These are phyloP conservation scores for Leptoteleia sp. DNA, from an alignment of 1,140 invertebrate species.

Conservation along the genomic window DNA sequence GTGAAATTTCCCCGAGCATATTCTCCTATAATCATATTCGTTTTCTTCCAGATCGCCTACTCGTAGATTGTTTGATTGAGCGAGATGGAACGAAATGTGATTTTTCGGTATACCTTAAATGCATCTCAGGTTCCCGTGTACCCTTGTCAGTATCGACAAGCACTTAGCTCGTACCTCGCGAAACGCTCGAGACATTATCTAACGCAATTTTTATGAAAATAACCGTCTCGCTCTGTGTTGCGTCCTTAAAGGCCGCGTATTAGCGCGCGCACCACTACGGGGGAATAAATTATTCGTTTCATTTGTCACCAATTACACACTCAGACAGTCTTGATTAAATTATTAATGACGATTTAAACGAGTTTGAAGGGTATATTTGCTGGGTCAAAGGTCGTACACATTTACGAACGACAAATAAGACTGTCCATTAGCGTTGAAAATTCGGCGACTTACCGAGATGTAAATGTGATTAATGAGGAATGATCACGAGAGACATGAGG, in stretches of 20 bases:
- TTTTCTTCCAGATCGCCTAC: slow-evolving; percentile 17
- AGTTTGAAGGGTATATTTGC: slow-evolving; percentile 25
- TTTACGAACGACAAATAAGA: slow-evolving; percentile 7
- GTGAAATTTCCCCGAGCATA: neutral
- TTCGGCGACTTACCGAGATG: no score
- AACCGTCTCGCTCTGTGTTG: neutral
- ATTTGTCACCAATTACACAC: slow-evolving; percentile 38
- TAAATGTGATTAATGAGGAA: no score
- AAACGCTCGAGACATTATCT: slow-evolving; percentile 33
- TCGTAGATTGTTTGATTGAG: slow-evolving; percentile 42
- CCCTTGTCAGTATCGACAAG: slow-evolving; percentile 55
- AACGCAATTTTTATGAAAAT: slow-evolving; percentile 45
- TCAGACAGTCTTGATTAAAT: slow-evolving; percentile 46
- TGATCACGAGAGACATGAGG: no score
- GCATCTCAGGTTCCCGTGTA: slow-evolving; percentile 40
- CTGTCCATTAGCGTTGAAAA: neutral
- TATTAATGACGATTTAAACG: slow-evolving; percentile 45
- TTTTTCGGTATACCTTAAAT: slow-evolving; percentile 57
- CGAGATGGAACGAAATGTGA: slow-evolving; percentile 43
- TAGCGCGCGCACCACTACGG: neutral
- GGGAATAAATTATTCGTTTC: slow-evolving; percentile 35
- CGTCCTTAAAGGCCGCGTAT: slow-evolving; percentile 3
- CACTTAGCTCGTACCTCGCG: slow-evolving; percentile 51
- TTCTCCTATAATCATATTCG: slow-evolving; percentile 18
- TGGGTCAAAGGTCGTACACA: slow-evolving; percentile 13